Base-by-base conservation (phyloP, 2,797 vertebrate genomes). In the Naso thynnoides region DNA sequence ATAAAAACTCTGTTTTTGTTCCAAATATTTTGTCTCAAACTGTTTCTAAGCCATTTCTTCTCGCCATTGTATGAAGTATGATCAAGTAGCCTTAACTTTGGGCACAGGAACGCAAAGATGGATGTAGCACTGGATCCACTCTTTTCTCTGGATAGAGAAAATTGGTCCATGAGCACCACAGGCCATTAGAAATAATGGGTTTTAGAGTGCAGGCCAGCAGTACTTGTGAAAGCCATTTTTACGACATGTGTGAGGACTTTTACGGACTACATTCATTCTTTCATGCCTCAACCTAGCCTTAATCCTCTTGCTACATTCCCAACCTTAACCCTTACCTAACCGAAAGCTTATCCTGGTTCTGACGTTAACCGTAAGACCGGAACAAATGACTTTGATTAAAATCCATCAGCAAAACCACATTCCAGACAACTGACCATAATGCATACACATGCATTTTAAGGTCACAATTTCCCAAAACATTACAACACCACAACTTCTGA, bases 181-280 rank as follows among this genome's bases (percentile, higher is more conserved):
- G 49, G 68, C 80, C 85, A 82, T 90, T 82, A 84, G 64, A 82
- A 82, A 84, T 85, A 89, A 90, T 86, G 73, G 81, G 26, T 88
- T 88, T 89, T 84, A 88, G 79, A 88, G 89, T 88, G 81, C 78
- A 69, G 54, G 72, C 45, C 76, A 70, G 68, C 26, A 70, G 61
- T 58, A 65, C 71, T 76, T 70, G 50, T 42, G 53, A 87, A 84
- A 83, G 68, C 61, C 56, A 74, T 71, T 84, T 31, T 86, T 49
- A 66, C 42, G 18, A 70, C 73, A 71, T 55, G 44, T 83, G 75
- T 60, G 66, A 74, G 68, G 71, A 70, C 67, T 59, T 85, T 74
- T 24, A 70, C 72, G 18, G 65, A 54, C 70, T 59, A 67, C 69
- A 15, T 71, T 64, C 65, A 21, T 76, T 75, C 61, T 45, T 68